Evolutionary conservation across 2,113 vertebrate species (phyloP).

Genomic region (Limanda limanda): DNA sequence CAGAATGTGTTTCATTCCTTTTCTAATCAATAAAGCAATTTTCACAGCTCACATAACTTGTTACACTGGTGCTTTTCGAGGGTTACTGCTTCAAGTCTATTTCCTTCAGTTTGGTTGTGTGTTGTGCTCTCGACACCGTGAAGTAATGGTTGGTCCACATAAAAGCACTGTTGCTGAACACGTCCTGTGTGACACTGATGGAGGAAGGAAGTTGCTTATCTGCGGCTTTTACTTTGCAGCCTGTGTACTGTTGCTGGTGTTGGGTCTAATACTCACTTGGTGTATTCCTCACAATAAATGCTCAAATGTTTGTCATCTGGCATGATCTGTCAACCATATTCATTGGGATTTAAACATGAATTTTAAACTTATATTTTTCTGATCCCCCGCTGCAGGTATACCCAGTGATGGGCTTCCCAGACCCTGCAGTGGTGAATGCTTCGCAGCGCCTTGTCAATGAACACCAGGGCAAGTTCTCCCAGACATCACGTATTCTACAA

Average conservation of each 20-base stretch:
- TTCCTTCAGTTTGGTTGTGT: not conserved
- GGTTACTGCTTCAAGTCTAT: not conserved
- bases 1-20: not conserved
- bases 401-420: conserved; percentile 81
- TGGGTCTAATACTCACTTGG: not conserved
- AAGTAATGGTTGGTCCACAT: not conserved
- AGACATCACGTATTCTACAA: conserved; percentile 79
- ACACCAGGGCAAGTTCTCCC: conserved; percentile 77
- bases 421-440: conserved; percentile 68
- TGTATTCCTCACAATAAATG: not conserved
- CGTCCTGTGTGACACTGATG: conserved; percentile 9
- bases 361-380: not conserved
- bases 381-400: conserved; percentile 72
- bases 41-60: not conserved
- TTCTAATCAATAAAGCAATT: not conserved
- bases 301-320: not conserved
- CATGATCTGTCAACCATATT: not conserved
- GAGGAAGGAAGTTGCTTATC: not conserved
- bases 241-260: no score
- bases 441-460: conserved; percentile 80
- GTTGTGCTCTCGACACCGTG: not conserved
- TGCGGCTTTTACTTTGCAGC: not conserved
- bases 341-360: not conserved
- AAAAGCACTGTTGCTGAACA: not conserved
- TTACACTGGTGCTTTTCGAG: not conserved